Percentiles rank a stretch among this genome's conserved stretches.
Conservation (phyloP, 2,797 vertebrate genomes). For the Florisuga fusca region DNA sequence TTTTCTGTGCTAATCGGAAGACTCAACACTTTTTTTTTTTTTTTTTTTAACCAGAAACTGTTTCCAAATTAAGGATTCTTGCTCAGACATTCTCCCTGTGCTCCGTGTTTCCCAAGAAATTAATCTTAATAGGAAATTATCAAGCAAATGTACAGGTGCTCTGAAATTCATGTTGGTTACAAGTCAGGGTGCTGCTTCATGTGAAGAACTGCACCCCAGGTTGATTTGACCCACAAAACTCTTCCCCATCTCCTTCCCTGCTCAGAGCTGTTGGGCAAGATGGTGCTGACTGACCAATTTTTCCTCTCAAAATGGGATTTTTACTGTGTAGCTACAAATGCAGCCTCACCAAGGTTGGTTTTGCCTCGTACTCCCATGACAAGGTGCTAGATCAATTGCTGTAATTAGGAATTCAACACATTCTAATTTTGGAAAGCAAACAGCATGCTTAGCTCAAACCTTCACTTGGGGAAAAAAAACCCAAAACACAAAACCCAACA, state of each 20-base stretch:
- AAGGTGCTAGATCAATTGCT: not conserved
- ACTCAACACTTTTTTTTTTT: constrained; percentile 16
- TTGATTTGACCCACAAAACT: not conserved
- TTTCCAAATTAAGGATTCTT: constrained; percentile 38
- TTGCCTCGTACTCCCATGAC: not conserved
- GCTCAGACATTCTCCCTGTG: not conserved
- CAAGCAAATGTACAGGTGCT: not conserved
- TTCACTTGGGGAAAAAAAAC: not conserved
- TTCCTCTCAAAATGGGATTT: not conserved
- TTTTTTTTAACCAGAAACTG: not conserved
- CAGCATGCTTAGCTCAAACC: not conserved
- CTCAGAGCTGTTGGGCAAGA: not conserved
- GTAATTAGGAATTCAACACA: constrained; percentile 22
- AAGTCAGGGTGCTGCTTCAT: not conserved
- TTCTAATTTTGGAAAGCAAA: constrained; percentile 29
- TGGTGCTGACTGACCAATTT: not conserved
- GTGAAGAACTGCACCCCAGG: not conserved
- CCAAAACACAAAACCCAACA: not conserved
- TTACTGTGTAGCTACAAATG: not conserved
- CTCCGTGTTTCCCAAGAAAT: not conserved
- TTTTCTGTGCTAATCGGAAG: constrained; percentile 37
- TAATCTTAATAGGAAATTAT: not conserved
- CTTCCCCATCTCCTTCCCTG: not conserved
- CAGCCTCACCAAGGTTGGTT: not conserved
- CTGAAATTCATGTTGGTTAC: not conserved